phyloP scores from a whole-genome alignment of 2,113 vertebrate species.

The Oxyruncus cristatus region DNA sequence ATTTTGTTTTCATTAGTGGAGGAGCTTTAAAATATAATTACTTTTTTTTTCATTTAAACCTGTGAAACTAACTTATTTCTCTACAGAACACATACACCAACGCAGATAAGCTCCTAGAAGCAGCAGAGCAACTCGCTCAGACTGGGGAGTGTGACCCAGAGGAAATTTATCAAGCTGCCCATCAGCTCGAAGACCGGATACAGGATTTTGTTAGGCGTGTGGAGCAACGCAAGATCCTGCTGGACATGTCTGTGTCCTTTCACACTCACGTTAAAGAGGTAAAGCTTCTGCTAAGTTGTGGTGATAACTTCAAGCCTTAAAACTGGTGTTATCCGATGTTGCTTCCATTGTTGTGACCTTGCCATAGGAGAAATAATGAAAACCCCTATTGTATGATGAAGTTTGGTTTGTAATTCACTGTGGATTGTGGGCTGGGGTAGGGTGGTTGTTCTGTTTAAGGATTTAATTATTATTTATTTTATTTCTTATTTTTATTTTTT shows the following conservation, averaged over 20 bases:
- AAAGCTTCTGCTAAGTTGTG: neutral
- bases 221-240: constrained; percentile 93
- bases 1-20: neutral
- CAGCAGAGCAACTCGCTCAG: constrained; percentile 95
- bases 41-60: neutral
- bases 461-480: neutral
- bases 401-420: neutral
- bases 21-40: neutral
- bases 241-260: constrained; percentile 98
- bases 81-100: constrained; percentile 96
- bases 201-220: constrained; percentile 98
- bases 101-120: constrained; percentile 94
- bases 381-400: neutral
- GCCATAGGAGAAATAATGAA: neutral
- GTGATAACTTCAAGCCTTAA: neutral
- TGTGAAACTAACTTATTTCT: neutral
- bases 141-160: constrained; percentile 97
- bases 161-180: constrained; percentile 97
- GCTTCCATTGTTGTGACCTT: neutral
- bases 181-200: constrained; percentile 94
- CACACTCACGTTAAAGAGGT: constrained; percentile 98
- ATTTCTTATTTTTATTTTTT: neutral
- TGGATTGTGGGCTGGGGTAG: neutral
- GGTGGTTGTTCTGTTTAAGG: neutral
- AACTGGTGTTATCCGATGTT: rapidly evolving